Base-by-base conservation (phyloP, 2,888 invertebrate species). In the Zygothrica quintamaculata region DNA sequence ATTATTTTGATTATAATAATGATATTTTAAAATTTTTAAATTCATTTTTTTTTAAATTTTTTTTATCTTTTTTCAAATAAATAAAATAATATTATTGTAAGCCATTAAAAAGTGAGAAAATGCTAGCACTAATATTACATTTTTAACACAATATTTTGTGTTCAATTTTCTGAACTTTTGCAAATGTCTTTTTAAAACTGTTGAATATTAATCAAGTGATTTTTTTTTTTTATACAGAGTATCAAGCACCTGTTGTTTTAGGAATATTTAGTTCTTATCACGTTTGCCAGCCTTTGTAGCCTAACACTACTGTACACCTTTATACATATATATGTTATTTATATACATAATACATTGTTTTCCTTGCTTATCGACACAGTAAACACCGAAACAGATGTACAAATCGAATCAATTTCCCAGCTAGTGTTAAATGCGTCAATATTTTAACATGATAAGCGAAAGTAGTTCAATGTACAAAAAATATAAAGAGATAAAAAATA, bases 321-420 rank as follows among this genome's bases (percentile, higher is more conserved):
- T n/a, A n/a, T n/a, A n/a, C n/a, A n/a, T n/a, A n/a, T n/a, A n/a
- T n/a, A n/a, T n/a, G n/a, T n/a, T n/a, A n/a, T n/a, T n/a, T n/a
- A n/a, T n/a, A n/a, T n/a, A n/a, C 43, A 18, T 18, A 50, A 47
- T 52, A 6, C 13, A 67, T 52, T 67, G 43, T 55, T 52, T 56
- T 11, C 48, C 31, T 40, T 48, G 50, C 33, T 73, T 77, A 77
- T 77, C 77, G 50, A 22, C 6, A 12, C 18, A 22, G 18, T 22
- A 2, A 5, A 22, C 18, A 25, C 18, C 11, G 15, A 29, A 67
- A 58, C 80, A 80, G 68, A 78, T 80, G 80, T 70, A 39, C 34
- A 65, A 50, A 62, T 62, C 46, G 46, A 77, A 66, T 77, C 62
- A 76, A 80, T 76, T 80, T 80, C 80, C 80, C 80, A 80, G 68